Percentiles rank a stretch among this genome's conserved stretches.
These are phyloP conservation scores for Australoheros facetus DNA, from an alignment of 2,797 vertebrate species.

Conservation along the genomic window DNA sequence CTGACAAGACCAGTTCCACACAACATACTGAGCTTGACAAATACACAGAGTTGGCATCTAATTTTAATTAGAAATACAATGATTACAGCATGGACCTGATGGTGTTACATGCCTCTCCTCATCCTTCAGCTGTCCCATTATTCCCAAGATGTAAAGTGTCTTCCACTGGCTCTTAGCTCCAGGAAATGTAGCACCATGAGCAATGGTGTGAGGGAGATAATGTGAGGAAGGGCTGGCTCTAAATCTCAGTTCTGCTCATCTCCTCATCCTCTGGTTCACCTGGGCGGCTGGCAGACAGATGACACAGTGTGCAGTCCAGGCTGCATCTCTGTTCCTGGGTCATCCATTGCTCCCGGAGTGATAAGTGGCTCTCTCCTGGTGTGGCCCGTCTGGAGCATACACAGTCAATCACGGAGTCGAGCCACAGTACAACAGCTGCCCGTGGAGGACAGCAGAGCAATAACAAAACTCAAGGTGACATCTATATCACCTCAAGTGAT, in stretches of 20 bases:
- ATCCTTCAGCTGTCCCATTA: constrained; percentile 45
- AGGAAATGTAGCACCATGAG: constrained; percentile 56
- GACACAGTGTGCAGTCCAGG: constrained; percentile 59
- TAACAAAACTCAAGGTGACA: constrained; percentile 61
- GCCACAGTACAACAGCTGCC: constrained; percentile 30
- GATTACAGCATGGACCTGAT: neutral
- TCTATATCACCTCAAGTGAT: constrained; percentile 55
- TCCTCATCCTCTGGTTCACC: constrained; percentile 64
- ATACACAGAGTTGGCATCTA: constrained; percentile 23
- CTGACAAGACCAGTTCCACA: constrained; percentile 45
- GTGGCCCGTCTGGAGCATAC: constrained; percentile 51
- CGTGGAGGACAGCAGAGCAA: constrained; percentile 61
- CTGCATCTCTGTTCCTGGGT: constrained; percentile 63
- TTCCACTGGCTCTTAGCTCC: constrained; percentile 29
- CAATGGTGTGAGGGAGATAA: constrained; percentile 59
- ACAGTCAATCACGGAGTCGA: constrained; percentile 59
- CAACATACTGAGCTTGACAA: constrained; percentile 31
- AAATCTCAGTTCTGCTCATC: constrained; percentile 68
- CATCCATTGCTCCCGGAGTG: constrained; percentile 61
- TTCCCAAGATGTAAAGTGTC: constrained; percentile 33
- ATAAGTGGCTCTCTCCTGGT: constrained; percentile 66
- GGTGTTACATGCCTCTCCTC: constrained; percentile 10
- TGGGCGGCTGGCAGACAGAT: constrained; percentile 63
- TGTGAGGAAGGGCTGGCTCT: constrained; percentile 45
- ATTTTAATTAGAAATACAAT: constrained; percentile 41